These are phyloP conservation scores for Scaptomyza polygonia DNA, from an alignment of 2,888 invertebrate species.

Conservation along the genomic window DNA sequence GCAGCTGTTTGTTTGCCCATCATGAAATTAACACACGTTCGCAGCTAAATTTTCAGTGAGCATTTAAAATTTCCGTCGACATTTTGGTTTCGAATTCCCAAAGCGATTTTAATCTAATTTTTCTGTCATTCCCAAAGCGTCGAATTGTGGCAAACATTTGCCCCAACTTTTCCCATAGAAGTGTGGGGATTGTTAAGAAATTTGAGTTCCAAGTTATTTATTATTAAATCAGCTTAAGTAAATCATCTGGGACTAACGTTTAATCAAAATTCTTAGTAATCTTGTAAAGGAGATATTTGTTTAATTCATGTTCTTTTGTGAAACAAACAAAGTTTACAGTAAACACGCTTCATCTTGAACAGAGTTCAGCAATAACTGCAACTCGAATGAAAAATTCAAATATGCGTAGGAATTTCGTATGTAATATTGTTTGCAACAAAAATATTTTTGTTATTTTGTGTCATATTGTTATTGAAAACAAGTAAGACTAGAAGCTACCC, in stretches of 20 bases:
- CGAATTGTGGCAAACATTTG: neutral
- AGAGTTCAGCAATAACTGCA: neutral
- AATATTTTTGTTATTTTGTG: conserved; percentile 2
- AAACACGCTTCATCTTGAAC: neutral
- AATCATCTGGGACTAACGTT: neutral
- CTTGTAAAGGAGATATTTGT: neutral
- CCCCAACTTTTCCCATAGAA: neutral
- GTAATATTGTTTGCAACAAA: conserved; percentile 8
- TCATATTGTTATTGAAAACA: conserved; percentile 10
- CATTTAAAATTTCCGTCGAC: neutral
- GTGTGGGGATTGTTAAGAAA: neutral
- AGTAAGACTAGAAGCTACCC: no score
- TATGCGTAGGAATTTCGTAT: neutral
- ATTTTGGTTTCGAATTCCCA: neutral
- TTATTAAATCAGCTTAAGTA: no score
- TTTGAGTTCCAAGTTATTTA: no score
- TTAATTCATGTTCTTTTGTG: no score
- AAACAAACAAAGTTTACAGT: no score
- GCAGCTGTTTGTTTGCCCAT: conserved; percentile 20
- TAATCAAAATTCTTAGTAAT: neutral
- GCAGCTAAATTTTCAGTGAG: neutral
- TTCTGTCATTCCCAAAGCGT: neutral
- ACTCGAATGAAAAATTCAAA: neutral
- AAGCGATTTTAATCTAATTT: neutral
- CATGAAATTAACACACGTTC: conserved; percentile 29